These are phyloP conservation scores for Rhimphoctona megacephalus DNA, from an alignment of 2,888 invertebrate genomes.

Conservation along the genomic window DNA sequence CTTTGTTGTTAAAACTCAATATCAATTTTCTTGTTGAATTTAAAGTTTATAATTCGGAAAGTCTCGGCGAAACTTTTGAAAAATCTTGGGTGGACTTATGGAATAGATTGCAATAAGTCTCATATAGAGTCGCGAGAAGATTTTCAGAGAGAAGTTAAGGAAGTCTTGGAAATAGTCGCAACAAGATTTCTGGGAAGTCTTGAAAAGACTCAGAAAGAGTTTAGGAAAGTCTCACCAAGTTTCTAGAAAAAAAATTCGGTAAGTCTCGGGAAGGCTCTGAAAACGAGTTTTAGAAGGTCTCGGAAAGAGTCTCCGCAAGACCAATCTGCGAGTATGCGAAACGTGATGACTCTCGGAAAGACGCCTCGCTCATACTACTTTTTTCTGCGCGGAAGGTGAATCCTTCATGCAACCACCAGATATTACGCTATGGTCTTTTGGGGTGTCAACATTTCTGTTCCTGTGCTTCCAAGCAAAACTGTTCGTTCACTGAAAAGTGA, in stretches of 20 bases:
- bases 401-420: slow-evolving; percentile 44
- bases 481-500: slow-evolving; percentile 42
- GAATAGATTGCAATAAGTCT: too few species aligned
- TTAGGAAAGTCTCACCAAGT: too few species aligned
- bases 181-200: too few species aligned
- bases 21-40: not conserved
- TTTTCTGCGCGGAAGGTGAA: slow-evolving; percentile 15
- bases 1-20: not conserved
- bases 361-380: not conserved
- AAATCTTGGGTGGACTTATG: not conserved
- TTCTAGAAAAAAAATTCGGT: too few species aligned
- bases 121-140: not conserved
- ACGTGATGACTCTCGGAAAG: not conserved
- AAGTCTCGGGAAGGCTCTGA: not conserved
- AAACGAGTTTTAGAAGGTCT: not conserved
- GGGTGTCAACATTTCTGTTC: slow-evolving; percentile 68
- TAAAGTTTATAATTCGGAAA: not conserved
- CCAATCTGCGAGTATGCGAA: not conserved
- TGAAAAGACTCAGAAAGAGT: not conserved
- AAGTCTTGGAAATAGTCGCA: not conserved
- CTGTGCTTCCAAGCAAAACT: slow-evolving; percentile 59
- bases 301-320: not conserved
- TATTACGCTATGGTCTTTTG: slow-evolving; percentile 54
- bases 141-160: not conserved
- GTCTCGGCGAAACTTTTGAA: not conserved